Conservation (phyloP, 1,140 invertebrate species). For the Camponotus floridanus region DNA sequence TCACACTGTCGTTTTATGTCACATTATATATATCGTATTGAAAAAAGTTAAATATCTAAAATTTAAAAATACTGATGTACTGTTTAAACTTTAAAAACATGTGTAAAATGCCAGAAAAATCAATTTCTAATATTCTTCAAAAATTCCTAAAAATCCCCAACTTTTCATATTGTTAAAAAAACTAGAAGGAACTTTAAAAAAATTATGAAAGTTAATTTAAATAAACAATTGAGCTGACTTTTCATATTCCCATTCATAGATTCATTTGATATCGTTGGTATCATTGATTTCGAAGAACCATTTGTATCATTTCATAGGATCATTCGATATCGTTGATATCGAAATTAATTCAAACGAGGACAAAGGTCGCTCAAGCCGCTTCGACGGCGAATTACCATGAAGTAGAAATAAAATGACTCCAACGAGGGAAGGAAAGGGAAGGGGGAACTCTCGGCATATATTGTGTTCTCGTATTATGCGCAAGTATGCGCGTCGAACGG, state of each 20-base stretch:
- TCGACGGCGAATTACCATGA: slow-evolving; percentile 33
- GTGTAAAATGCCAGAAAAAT: background rate
- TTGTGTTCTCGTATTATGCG: background rate
- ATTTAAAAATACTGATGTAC: no score
- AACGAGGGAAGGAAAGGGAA: background rate
- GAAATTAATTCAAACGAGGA: slow-evolving; percentile 6
- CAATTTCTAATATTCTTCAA: no score
- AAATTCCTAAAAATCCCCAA: no score
- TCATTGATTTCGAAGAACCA: no score
- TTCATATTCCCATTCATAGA: background rate
- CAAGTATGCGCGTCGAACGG: background rate
- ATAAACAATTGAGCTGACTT: background rate
- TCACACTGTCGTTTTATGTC: no score
- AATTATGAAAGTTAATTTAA: background rate
- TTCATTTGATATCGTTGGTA: background rate
- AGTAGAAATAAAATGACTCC: slow-evolving; percentile 37
- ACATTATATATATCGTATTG: no score
- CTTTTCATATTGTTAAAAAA: background rate
- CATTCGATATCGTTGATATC: slow-evolving; percentile 1
- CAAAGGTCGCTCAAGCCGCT: background rate
- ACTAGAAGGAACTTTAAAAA: no score
- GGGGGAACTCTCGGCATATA: no score
- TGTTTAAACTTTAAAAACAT: background rate
- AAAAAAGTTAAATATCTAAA: no score
- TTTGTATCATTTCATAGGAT: background rate